A percentile compares a stretch with the other conserved stretches of the same genome.
Conservation (phyloP, 1,140 invertebrate species). For the Drosophila insularis region DNA sequence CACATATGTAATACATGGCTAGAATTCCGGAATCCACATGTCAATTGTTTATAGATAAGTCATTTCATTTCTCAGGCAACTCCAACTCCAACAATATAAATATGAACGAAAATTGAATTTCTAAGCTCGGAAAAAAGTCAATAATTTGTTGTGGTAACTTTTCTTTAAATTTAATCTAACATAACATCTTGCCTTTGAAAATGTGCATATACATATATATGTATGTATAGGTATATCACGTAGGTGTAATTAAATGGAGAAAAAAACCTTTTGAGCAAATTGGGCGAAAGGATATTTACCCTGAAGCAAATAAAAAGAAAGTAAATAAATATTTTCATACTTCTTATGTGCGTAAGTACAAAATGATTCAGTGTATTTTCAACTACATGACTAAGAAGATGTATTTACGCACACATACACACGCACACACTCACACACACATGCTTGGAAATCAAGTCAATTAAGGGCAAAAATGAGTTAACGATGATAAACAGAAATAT, state of each 20-base stretch:
- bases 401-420: constrained; percentile 43
- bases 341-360: constrained; percentile 1
- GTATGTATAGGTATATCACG: background rate
- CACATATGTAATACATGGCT: too few relatives aligned
- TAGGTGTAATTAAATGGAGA: constrained; percentile 2
- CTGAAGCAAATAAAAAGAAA: background rate
- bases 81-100: too few relatives aligned
- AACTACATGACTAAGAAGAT: constrained; percentile 5
- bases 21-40: too few relatives aligned
- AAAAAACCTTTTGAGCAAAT: background rate
- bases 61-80: too few relatives aligned
- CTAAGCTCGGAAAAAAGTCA: too few relatives aligned
- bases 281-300: background rate
- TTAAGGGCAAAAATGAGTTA: constrained; percentile 71
- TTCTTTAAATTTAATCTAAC: too few relatives aligned
- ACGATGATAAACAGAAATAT: constrained; percentile 73
- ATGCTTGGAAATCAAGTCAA: constrained; percentile 71
- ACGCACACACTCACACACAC: constrained; percentile 35
- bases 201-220: background rate
- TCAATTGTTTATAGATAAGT: too few relatives aligned
- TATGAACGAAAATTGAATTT: too few relatives aligned
- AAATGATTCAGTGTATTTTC: constrained; percentile 9
- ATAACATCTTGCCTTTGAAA: background rate
- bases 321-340: constrained; percentile 1
- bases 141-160: too few relatives aligned